Conservation (phyloP, 1,140 invertebrate species). For the Camponotus vicinus region DNA sequence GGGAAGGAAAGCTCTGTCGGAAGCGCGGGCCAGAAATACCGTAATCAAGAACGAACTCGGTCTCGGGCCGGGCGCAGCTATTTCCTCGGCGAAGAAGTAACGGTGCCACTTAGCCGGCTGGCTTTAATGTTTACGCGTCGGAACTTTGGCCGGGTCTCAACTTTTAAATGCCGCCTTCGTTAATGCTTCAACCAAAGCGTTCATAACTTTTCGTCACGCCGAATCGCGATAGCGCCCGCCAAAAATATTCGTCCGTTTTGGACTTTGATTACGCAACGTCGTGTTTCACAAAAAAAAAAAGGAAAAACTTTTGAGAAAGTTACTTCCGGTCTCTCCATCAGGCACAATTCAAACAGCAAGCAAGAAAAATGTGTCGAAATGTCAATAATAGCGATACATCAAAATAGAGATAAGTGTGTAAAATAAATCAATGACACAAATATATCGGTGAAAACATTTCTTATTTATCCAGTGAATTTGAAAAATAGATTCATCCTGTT, state of each 20-base stretch:
- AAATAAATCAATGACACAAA: neutral
- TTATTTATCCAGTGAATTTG: too few species aligned
- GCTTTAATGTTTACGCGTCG: conserved; percentile 77
- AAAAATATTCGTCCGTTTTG: conserved; percentile 64
- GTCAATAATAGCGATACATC: neutral
- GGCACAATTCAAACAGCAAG: neutral
- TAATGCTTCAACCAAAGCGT: conserved; percentile 73
- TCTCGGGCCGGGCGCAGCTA: conserved; percentile 22
- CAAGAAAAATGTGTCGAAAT: neutral
- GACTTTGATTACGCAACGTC: conserved; percentile 53
- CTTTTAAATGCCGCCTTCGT: conserved; percentile 76
- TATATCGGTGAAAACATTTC: neutral
- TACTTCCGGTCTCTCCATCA: neutral
- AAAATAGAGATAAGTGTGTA: neutral
- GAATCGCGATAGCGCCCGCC: conserved; percentile 37
- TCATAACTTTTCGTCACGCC: conserved; percentile 68
- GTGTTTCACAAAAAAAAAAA: neutral
- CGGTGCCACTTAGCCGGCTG: conserved; percentile 73
- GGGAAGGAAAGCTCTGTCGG: conserved; percentile 29
- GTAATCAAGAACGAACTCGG: conserved; percentile 69
- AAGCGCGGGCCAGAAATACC: conserved; percentile 59
- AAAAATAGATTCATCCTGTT: neutral
- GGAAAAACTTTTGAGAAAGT: neutral
- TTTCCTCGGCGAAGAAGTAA: conserved; percentile 66
- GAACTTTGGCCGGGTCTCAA: conserved; percentile 71